Conservation (phyloP, 2,797 vertebrate species). For the Pelodytes ibericus region DNA sequence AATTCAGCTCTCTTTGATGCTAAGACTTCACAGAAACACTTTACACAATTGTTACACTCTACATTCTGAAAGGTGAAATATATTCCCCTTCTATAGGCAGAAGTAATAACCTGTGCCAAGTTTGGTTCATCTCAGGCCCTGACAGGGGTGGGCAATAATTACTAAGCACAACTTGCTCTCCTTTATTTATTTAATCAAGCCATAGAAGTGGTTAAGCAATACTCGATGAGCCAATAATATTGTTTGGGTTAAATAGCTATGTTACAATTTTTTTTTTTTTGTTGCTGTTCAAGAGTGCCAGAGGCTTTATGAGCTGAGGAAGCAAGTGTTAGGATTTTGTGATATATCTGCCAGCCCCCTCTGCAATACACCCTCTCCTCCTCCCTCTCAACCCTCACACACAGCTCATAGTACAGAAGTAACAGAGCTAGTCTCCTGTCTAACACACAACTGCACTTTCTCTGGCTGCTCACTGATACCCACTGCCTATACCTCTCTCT, state of each 20-base stretch:
- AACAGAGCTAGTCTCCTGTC: slow-evolving; percentile 19
- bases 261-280: not conserved
- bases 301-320: not conserved
- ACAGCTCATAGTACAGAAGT: slow-evolving; percentile 7
- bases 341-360: slow-evolving; percentile 35
- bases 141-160: not conserved
- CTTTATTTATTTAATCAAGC: no score
- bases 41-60: not conserved
- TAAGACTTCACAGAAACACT: not conserved
- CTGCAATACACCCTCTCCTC: slow-evolving; percentile 21
- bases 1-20: not conserved
- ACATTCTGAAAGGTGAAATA: not conserved
- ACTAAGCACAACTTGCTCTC: no score
- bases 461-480: slow-evolving; percentile 1
- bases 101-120: not conserved
- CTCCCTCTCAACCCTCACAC: slow-evolving; percentile 11
- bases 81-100: not conserved
- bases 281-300: not conserved
- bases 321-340: slow-evolving; percentile 34
- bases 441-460: slow-evolving; percentile 19
- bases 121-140: not conserved
- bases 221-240: not conserved
- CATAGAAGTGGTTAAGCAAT: not conserved
- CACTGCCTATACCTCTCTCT: not conserved
- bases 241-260: slow-evolving; percentile 6